Base-by-base conservation (phyloP, 2,113 vertebrate genomes). In the Patagioenas fasciata region DNA sequence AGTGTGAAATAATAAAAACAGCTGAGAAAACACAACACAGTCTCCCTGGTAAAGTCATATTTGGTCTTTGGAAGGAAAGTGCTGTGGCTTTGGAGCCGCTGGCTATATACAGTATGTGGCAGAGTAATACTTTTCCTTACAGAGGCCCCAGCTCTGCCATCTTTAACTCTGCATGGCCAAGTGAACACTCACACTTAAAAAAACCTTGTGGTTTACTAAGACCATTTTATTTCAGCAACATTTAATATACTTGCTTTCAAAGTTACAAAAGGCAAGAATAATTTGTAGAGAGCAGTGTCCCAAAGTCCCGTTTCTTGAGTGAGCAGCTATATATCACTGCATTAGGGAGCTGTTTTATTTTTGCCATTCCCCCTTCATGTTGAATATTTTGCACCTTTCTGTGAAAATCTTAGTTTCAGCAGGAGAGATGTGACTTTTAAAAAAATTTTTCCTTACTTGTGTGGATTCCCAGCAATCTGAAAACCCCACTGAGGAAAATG, bases 1-100 rank as follows among this genome's bases (percentile, higher is more conserved):
- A 60, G 74, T 90, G 88, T 94, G 75, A 95, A 96, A 89, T 75
- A 94, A 93, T 90, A 53, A 87, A 96, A 96, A 84, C 96, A 94
- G 96, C 96, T 95, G 96, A 94, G 86, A 96, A 96, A 96, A 94
- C 86, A 96, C 36, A 78, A 75, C 17, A 54, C 15, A 54, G 50
- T 89, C 88, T 96, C 95, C 44, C 51, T 82, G 66, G 86, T 95
- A 88, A 93, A 96, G 92, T 87, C 44, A 34, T 91, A 69, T 54
- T 84, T 89, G 38, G 47, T 88, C 38, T 67, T 84, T 88, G 57
- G 61, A 93, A 92, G 40, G 36, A 86, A 73, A 64, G 61, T 87
- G 13, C 12, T 91, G 54, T 80, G 50, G 47, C 73, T 81, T 2
- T 3, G 81, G 78, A 89, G 58, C 77, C 81, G 53, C 80, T 93